A percentile compares a stretch with the other conserved stretches of the same genome.
Conservation (phyloP, 2,888 invertebrate species). For the Scaptomyza cyrtandrae region DNA sequence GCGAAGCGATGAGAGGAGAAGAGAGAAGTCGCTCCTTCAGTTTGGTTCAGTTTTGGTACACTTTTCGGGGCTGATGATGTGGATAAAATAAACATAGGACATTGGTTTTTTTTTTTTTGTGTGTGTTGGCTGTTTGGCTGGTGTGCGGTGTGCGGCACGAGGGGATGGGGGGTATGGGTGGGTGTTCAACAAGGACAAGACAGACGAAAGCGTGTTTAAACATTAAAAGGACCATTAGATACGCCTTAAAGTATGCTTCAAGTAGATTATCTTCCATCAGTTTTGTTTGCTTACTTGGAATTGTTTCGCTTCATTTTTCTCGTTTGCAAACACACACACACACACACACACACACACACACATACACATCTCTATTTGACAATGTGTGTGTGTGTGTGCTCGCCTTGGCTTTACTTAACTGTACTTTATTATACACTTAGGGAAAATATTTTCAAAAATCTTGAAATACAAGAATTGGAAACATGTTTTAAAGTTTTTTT, state of each 20-base stretch:
- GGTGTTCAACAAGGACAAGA: conserved; percentile 46
- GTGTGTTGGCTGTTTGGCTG: too few species aligned
- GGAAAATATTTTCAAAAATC: neutral
- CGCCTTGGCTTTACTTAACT: conserved; percentile 30
- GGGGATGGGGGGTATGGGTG: neutral
- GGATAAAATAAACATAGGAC: conserved; percentile 79
- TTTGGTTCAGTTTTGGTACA: neutral
- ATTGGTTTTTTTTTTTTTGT: conserved; percentile 69
- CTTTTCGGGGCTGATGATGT: conserved; percentile 73
- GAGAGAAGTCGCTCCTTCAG: conserved; percentile 5
- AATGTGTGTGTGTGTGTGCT: conserved; percentile 46
- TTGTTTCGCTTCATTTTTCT: conserved; percentile 80
- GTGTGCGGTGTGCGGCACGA: neutral
- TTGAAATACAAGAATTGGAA: too few species aligned
- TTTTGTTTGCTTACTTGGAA: conserved; percentile 81
- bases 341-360: conserved; percentile 50
- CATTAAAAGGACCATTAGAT: conserved; percentile 83
- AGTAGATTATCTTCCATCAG: conserved; percentile 83
- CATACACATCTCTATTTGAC: conserved; percentile 38
- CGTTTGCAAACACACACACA: conserved; percentile 69
- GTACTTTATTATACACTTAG: conserved; percentile 7
- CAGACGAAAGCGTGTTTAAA: conserved; percentile 80
- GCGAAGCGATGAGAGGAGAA: too few species aligned
- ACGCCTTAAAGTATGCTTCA: conserved; percentile 83
- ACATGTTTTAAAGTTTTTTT: too few species aligned